These are phyloP conservation scores for Gadopsis bispinosus DNA, from an alignment of 2,797 vertebrate genomes.

Conservation along the genomic window DNA sequence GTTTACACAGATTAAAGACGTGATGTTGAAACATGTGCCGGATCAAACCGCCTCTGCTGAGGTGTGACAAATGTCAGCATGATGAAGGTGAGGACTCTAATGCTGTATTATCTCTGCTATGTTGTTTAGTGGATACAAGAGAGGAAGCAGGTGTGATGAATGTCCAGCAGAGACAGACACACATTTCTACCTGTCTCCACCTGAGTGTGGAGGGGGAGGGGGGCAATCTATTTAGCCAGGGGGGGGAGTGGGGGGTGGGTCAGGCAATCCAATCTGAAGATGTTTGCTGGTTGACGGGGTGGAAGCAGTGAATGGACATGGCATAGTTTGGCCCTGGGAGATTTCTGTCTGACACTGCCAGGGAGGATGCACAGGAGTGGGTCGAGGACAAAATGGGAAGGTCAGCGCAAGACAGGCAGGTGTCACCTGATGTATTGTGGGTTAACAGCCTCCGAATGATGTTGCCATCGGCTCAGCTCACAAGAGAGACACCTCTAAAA, in stretches of 20 bases:
- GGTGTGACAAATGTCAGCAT: slow-evolving; percentile 76
- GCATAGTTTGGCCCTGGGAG: slow-evolving; percentile 73
- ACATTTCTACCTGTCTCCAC: slow-evolving; percentile 67
- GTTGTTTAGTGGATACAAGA: slow-evolving; percentile 60
- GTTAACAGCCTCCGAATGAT: slow-evolving; percentile 64
- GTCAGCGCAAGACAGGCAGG: slow-evolving; percentile 70
- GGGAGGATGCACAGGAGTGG: slow-evolving; percentile 55
- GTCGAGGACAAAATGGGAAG: slow-evolving; percentile 69
- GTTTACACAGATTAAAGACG: slow-evolving; percentile 79
- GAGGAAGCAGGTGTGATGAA: slow-evolving; percentile 72
- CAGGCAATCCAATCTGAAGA: slow-evolving; percentile 66
- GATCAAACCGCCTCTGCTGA: slow-evolving; percentile 60
- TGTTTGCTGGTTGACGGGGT: slow-evolving; percentile 77
- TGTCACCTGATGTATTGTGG: slow-evolving; percentile 71
- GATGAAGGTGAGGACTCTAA: slow-evolving; percentile 77
- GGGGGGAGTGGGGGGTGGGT: slow-evolving; percentile 17
- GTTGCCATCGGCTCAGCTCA: slow-evolving; percentile 32
- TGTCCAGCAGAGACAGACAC: slow-evolving; percentile 57
- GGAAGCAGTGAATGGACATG: slow-evolving; percentile 71
- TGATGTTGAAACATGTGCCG: slow-evolving; percentile 71
- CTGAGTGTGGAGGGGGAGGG: slow-evolving; percentile 32
- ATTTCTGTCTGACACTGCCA: slow-evolving; percentile 67
- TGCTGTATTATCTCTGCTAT: slow-evolving; percentile 71
- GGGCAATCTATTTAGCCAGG: slow-evolving; percentile 59
- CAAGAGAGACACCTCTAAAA: slow-evolving; percentile 38